A percentile compares a stretch with the other conserved stretches of the same genome.
Evolutionary conservation across 2,888 invertebrate species (phyloP).

Genomic region (Apotomis betuletana): DNA sequence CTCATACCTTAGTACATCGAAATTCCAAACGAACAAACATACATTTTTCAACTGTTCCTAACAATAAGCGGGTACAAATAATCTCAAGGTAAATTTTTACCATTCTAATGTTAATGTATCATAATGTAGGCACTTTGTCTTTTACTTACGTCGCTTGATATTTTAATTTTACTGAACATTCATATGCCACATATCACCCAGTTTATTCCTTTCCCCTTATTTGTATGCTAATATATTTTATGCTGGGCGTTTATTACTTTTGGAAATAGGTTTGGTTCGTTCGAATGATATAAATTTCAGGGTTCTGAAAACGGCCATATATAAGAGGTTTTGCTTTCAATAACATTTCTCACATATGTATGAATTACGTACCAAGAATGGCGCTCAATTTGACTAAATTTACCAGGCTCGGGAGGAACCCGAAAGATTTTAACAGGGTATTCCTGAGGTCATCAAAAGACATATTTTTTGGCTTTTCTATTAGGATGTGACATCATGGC

Average conservation of each 20-base stretch:
- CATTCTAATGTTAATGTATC: slow-evolving; percentile 62
- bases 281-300: slow-evolving; percentile 33
- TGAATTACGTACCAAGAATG: background rate
- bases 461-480: no score
- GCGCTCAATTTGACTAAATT: background rate
- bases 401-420: no score
- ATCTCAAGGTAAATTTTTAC: slow-evolving; percentile 55
- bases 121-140: slow-evolving; percentile 50
- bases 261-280: slow-evolving; percentile 41
- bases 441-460: no score
- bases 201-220: slow-evolving; percentile 40
- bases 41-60: slow-evolving; percentile 29
- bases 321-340: slow-evolving; percentile 29
- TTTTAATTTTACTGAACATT: slow-evolving; percentile 56
- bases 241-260: slow-evolving; percentile 43
- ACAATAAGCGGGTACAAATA: slow-evolving; percentile 50
- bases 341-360: background rate
- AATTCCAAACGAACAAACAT: slow-evolving; percentile 16
- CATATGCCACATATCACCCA: slow-evolving; percentile 48
- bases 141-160: slow-evolving; percentile 51
- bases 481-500: no score
- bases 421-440: no score
- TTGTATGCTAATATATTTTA: slow-evolving; percentile 41
- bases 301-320: slow-evolving; percentile 26
- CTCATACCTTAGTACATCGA: slow-evolving; percentile 30